Conservation (phyloP, 1,140 invertebrate species). For the Leptinotarsa lineolata region DNA sequence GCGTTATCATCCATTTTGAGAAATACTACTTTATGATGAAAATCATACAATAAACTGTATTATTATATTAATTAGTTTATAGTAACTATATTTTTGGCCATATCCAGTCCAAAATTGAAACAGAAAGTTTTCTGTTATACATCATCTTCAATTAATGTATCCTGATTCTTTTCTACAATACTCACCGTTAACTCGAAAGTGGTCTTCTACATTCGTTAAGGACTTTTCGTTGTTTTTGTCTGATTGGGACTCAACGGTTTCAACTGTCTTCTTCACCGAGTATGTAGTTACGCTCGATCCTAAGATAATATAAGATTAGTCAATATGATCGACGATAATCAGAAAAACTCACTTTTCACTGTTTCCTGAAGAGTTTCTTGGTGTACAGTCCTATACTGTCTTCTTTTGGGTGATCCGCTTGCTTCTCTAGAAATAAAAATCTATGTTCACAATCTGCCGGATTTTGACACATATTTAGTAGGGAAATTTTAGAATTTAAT, state of each 20-base stretch:
- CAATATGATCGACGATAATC: not conserved
- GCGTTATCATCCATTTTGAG: too few species aligned
- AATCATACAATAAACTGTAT: too few species aligned
- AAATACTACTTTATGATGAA: too few species aligned
- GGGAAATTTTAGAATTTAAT: too few species aligned
- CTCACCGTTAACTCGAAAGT: slow-evolving; percentile 18
- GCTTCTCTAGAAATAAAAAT: slow-evolving; percentile 40
- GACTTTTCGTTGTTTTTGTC: slow-evolving; percentile 28
- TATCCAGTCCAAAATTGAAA: too few species aligned
- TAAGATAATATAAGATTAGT: not conserved
- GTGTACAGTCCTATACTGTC: slow-evolving; percentile 47
- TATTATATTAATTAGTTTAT: too few species aligned
- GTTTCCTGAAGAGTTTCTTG: slow-evolving; percentile 50
- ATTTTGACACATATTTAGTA: too few species aligned
- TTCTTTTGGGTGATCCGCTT: slow-evolving; percentile 43
- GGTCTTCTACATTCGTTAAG: not conserved
- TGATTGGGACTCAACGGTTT: slow-evolving; percentile 18
- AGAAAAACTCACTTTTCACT: slow-evolving; percentile 45
- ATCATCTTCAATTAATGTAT: too few species aligned
- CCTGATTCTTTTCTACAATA: not conserved
- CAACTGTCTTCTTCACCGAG: slow-evolving; percentile 22
- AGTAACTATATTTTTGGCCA: too few species aligned
- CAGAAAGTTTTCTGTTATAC: too few species aligned
- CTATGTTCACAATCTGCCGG: not conserved
- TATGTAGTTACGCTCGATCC: slow-evolving; percentile 37